Evolutionary conservation across 2,113 vertebrate species (phyloP).

Genomic region (Saccopteryx leptura): DNA sequence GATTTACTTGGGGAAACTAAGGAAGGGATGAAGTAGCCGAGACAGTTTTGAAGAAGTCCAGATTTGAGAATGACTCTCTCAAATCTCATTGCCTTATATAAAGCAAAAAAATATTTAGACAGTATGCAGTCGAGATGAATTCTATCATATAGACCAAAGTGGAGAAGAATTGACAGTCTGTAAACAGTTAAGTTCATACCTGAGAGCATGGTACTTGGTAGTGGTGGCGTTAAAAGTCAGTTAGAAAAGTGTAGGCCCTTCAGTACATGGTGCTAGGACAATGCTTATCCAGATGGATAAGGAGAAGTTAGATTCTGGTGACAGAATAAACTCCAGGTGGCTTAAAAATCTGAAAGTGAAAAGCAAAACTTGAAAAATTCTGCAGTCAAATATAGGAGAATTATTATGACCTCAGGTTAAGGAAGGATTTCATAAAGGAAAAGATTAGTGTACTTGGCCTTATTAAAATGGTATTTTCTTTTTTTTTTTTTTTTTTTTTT

Average conservation of each 20-base stretch:
- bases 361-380: constrained; percentile 56
- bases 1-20: background rate
- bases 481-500: too few relatives aligned
- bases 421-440: constrained; percentile 61
- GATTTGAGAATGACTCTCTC: background rate
- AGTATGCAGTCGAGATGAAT: background rate
- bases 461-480: constrained; percentile 33
- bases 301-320: constrained; percentile 78
- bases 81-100: background rate
- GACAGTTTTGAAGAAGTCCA: background rate
- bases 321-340: constrained; percentile 82
- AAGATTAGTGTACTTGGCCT: constrained; percentile 14
- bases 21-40: background rate
- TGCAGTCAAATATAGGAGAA: constrained; percentile 60
- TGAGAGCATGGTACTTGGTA: background rate
- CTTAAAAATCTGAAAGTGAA: constrained; percentile 69
- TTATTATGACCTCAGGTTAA: constrained; percentile 72
- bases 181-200: constrained; percentile 1
- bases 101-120: background rate
- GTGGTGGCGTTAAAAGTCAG: background rate
- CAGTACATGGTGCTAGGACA: constrained; percentile 65
- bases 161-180: background rate
- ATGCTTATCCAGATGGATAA: constrained; percentile 78
- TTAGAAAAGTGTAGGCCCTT: constrained; percentile 47
- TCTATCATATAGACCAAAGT: background rate